A percentile compares a stretch with the other conserved stretches of the same genome.
phyloP scores from a whole-genome alignment of 2,888 invertebrate species.

The Aricia artaxerxes region DNA sequence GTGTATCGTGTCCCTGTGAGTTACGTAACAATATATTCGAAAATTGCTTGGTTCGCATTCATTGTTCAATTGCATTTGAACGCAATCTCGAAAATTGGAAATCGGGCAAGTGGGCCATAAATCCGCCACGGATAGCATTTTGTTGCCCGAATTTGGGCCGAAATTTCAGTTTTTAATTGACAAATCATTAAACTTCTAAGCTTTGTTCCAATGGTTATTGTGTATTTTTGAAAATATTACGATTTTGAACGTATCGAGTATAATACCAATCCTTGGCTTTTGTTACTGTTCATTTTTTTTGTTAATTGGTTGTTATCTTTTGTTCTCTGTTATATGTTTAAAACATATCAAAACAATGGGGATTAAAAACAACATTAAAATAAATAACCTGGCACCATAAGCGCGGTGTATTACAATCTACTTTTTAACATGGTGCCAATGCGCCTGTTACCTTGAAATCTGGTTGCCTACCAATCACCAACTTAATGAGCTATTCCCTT shows the following conservation, averaged over 20 bases:
- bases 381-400: too few relatives aligned
- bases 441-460: too few relatives aligned
- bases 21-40: constrained; percentile 36
- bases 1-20: constrained; percentile 22
- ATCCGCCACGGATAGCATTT: constrained; percentile 34
- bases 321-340: neutral
- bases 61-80: constrained; percentile 34
- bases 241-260: neutral
- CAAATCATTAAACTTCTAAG: constrained; percentile 3
- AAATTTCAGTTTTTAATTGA: constrained; percentile 17
- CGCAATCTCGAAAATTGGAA: constrained; percentile 39
- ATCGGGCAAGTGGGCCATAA: constrained; percentile 35
- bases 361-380: neutral
- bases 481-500: too few relatives aligned
- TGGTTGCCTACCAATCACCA: too few relatives aligned
- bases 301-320: neutral
- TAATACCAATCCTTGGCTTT: neutral
- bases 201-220: neutral
- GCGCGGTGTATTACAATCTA: too few relatives aligned
- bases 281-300: constrained; percentile 1
- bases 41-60: constrained; percentile 38
- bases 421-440: too few relatives aligned
- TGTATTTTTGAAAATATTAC: neutral
- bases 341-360: neutral
- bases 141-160: constrained; percentile 24